Conservation (phyloP, 2,797 vertebrate species). For the Melanotaenia pygmaea region DNA sequence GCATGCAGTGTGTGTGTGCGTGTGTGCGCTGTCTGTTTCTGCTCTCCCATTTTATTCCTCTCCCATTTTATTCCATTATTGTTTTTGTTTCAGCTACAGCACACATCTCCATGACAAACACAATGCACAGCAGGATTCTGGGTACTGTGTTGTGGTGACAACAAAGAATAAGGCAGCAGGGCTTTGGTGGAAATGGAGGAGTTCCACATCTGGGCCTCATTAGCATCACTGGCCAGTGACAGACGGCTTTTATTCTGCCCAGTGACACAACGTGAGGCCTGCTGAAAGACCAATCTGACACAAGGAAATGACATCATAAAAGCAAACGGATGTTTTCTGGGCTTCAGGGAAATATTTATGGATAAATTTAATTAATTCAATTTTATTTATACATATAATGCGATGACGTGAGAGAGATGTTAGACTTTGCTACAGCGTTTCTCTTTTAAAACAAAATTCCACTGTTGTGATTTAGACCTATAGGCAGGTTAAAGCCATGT, state of each 20-base stretch:
- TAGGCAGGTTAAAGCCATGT: no score
- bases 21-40: neutral
- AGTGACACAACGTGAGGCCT: constrained; percentile 30
- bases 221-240: constrained; percentile 56
- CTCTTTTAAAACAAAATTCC: no score
- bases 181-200: constrained; percentile 25
- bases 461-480: no score
- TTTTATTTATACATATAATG: neutral
- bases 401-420: neutral
- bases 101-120: constrained; percentile 44
- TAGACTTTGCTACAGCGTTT: no score
- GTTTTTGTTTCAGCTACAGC: constrained; percentile 41
- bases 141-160: constrained; percentile 44
- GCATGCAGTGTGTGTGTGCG: no score
- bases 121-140: constrained; percentile 56
- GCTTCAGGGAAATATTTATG: constrained; percentile 7
- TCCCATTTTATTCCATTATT: constrained; percentile 2
- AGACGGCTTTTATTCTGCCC: constrained; percentile 46
- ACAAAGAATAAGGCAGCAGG: constrained; percentile 24
- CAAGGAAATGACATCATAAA: constrained; percentile 53
- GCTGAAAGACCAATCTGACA: constrained; percentile 26
- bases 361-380: constrained; percentile 1
- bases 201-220: constrained; percentile 61
- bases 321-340: constrained; percentile 33
- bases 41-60: neutral